Evolutionary conservation across 2,888 invertebrate genomes (phyloP), one percentile per base, ranked within the genome.

Genomic region (Megaustenia siamemsis): DNA sequence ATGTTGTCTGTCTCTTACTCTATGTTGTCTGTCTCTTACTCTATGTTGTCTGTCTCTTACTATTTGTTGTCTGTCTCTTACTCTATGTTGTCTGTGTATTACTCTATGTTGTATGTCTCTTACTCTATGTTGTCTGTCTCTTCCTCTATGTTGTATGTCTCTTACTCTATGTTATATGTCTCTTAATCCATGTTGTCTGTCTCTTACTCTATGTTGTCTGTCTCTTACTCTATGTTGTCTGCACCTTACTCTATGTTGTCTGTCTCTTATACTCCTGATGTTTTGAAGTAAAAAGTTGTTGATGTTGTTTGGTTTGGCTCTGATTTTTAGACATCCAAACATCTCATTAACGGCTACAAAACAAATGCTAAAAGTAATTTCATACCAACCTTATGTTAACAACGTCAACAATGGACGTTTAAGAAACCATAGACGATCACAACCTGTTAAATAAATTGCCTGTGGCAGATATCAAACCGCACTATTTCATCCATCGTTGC

Each of bases 1-100:
- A n/a, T 69, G n/a, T 81, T 40, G 21, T 56, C 18, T 43, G 38
- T 77, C n/a, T 77, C 56, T 60, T 38, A 60, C 77, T 77, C 38
- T 35, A 32, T 60, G 35, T 77, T 49, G 18, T 60, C 60, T n/a
- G 32, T 38, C 43, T 28, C 12, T 76, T 18, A n/a, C 32, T 45
- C 28, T 45, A 28, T 32, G 3, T 32, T n/a, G 18, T 49, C 21
- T 21, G 4, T 43, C 53, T 24, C 10, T 15, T 35, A 24, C 28
- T 53, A 38, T 21, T 40, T 35, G 1, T 12, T 60, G 60, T 53
- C 60, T 38, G 3, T 8, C 10, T 38, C 69, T 45, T 12, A n/a
- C 24, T 28, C 10, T n/a, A 32, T 12, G 1, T 28, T 35, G 15
- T n/a, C 43, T 18, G 1, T 28, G 15, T 28, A 6, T 49, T 24